These are phyloP conservation scores for Rhinogobio ventralis DNA, from an alignment of 2,797 vertebrate genomes.

Conservation along the genomic window DNA sequence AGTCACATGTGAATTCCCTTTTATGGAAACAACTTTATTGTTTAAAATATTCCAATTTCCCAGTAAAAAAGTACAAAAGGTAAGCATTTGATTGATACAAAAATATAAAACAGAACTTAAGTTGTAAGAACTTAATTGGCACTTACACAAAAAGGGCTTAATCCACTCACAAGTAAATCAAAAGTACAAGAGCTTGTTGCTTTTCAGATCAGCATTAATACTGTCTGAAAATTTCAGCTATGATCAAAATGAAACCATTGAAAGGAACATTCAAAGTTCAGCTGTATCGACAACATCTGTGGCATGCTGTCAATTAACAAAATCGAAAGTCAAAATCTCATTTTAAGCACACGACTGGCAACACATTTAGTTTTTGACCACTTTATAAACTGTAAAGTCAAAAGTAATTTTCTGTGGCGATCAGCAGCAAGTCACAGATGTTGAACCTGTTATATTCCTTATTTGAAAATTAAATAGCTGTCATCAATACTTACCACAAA, in stretches of 20 bases:
- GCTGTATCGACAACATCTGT: background rate
- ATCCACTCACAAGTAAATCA: constrained; percentile 13
- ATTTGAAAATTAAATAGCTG: background rate
- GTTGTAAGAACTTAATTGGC: constrained; percentile 14
- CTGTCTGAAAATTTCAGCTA: background rate
- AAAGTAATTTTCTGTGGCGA: background rate
- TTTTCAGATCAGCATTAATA: constrained; percentile 16
- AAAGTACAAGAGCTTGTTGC: constrained; percentile 11
- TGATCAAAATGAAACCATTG: background rate
- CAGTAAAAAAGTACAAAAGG: constrained; percentile 51
- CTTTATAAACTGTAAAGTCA: background rate
- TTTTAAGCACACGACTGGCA: background rate
- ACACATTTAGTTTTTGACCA: background rate
- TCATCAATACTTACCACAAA: background rate
- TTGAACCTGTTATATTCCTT: background rate
- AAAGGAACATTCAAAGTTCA: constrained; percentile 2
- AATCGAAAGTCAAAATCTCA: background rate
- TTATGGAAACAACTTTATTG: constrained; percentile 75
- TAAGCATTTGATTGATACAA: constrained; percentile 64
- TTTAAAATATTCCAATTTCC: constrained; percentile 67
- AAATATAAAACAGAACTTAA: constrained; percentile 65
- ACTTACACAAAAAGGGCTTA: constrained; percentile 51
- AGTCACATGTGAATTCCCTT: background rate
- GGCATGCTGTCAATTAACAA: background rate
- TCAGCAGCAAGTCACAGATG: background rate